A percentile compares a stretch with the other conserved stretches of the same genome.
Conservation (phyloP, 53 echinoderm and acorn worm genomes). For the Luidia sarsii region DNA sequence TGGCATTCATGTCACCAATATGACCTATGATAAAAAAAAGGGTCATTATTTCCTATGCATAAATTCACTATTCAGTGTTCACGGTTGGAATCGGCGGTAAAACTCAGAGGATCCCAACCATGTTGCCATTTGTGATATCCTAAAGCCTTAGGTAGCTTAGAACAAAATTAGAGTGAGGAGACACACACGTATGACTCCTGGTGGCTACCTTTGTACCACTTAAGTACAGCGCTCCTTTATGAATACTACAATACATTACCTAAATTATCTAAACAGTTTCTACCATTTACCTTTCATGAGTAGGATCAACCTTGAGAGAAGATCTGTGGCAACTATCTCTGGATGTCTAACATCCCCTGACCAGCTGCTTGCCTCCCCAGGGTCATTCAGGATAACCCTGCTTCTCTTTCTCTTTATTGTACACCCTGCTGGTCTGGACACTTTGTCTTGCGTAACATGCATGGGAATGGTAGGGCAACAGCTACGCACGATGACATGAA, state of each 20-base stretch:
- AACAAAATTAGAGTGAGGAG: no score
- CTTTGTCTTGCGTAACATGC: conserved; percentile 46
- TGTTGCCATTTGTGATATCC: no score
- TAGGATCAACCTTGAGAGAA: conserved; percentile 72
- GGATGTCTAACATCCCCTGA: conserved; percentile 65
- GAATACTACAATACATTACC: no score
- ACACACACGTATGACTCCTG: no score
- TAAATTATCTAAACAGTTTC: no score
- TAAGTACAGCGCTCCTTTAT: no score
- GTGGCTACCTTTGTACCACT: no score
- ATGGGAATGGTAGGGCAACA: conserved; percentile 86
- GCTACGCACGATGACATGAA: conserved; percentile 86
- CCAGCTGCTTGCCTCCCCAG: conserved; percentile 31
- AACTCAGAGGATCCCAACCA: no score
- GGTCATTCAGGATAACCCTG: conserved; percentile 72
- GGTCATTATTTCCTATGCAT: not conserved
- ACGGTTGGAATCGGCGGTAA: no score
- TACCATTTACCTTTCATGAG: conserved; percentile 93
- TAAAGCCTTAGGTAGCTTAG: no score
- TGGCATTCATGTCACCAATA: conserved; percentile 15
- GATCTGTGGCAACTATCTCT: conserved; percentile 67
- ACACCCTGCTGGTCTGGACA: not conserved
- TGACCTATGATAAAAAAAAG: conserved; percentile 70
- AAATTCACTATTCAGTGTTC: not conserved
- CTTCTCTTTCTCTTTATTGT: conserved; percentile 10